A percentile compares a stretch with the other conserved stretches of the same genome.
These are phyloP conservation scores for Pipistrellus pygmaeus DNA, from an alignment of 2,797 vertebrate species.

Conservation along the genomic window DNA sequence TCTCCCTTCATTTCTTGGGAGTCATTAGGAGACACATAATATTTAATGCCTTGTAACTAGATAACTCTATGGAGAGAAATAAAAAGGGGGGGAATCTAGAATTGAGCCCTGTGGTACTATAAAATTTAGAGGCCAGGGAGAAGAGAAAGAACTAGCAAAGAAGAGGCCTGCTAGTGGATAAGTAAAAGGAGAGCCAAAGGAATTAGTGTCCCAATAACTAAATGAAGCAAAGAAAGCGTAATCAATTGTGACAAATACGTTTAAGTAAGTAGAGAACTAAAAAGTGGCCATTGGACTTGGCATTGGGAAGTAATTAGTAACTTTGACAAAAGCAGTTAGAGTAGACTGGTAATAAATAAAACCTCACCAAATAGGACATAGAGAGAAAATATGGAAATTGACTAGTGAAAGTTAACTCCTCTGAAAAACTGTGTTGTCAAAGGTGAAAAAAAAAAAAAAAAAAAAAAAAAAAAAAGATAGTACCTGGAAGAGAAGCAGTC, in stretches of 20 bases:
- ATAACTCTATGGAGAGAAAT: background rate
- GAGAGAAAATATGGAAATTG: background rate
- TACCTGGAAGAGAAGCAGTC: background rate
- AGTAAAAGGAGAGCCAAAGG: background rate
- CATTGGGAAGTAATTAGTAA: background rate
- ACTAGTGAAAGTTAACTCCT: background rate
- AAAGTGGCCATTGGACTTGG: background rate
- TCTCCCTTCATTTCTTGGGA: background rate
- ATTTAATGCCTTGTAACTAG: background rate
- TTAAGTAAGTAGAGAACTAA: constrained; percentile 9
- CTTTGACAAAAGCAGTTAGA: background rate
- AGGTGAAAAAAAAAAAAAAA: background rate
- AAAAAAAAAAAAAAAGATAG: background rate
- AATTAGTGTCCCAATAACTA: background rate
- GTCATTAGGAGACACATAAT: background rate
- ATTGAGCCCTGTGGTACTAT: background rate
- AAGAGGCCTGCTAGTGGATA: background rate
- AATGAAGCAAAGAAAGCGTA: constrained; percentile 15
- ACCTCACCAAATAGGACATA: background rate
- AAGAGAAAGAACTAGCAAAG: background rate
- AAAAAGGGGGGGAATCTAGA: background rate
- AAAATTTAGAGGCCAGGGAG: background rate
- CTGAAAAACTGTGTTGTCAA: background rate
- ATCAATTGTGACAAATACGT: background rate
- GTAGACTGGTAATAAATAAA: constrained; percentile 6